Percentiles rank a stretch among this genome's conserved stretches.
Conservation (phyloP, 2,113 vertebrate genomes). For the Phycodurus eques region DNA sequence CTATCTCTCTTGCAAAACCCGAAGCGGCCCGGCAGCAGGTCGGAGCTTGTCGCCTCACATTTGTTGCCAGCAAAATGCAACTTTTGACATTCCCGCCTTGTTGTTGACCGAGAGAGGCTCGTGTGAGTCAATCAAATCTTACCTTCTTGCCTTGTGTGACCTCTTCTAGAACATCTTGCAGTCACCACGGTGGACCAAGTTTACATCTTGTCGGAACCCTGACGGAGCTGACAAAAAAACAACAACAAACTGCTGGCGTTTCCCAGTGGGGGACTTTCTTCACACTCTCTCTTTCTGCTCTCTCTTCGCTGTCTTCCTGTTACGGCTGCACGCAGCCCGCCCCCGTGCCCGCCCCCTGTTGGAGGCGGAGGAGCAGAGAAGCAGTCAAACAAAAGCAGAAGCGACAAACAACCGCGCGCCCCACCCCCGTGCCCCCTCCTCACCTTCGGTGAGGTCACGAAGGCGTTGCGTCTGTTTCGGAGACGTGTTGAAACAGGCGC, state of each 20-base stretch:
- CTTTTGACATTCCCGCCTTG: not conserved
- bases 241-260: not conserved
- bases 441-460: not conserved
- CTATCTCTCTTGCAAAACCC: not conserved
- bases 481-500: slow-evolving; percentile 72
- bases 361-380: not conserved
- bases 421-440: not conserved
- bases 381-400: slow-evolving; percentile 1
- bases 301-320: not conserved
- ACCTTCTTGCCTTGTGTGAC: not conserved
- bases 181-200: not conserved
- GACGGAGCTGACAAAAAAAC: not conserved
- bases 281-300: not conserved
- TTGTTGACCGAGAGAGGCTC: too few relatives aligned
- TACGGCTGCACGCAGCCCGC: not conserved
- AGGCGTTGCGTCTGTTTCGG: not conserved
- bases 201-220: not conserved
- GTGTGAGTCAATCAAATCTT: not conserved
- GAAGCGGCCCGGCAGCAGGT: not conserved
- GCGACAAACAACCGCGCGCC: not conserved
- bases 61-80: not conserved
- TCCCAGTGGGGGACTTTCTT: not conserved
- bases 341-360: not conserved
- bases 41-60: not conserved
- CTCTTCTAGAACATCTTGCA: not conserved